Percentiles rank a stretch among this genome's conserved stretches.
phyloP scores from a whole-genome alignment of 1,140 invertebrate species.

The Drosophila kurseongensis region DNA sequence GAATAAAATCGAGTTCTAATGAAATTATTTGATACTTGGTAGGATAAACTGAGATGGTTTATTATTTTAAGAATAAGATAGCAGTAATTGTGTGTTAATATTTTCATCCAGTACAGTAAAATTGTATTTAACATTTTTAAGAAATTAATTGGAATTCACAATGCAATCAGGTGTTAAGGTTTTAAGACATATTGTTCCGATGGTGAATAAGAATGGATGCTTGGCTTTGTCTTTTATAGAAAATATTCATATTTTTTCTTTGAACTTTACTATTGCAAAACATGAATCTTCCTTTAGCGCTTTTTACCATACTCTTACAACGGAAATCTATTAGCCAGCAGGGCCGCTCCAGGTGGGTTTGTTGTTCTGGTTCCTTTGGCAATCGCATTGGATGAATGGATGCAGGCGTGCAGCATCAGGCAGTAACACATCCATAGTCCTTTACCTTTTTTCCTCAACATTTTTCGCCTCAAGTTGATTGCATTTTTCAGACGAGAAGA shows the following conservation, averaged over 20 bases:
- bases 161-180: no score
- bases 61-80: no score
- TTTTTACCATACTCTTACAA: slow-evolving; percentile 6
- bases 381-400: slow-evolving; percentile 42
- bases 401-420: slow-evolving; percentile 16
- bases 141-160: no score
- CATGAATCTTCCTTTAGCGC: background rate
- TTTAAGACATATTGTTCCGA: no score
- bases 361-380: slow-evolving; percentile 64
- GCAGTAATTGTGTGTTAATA: no score
- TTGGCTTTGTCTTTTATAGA: background rate
- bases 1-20: slow-evolving; percentile 12
- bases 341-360: slow-evolving; percentile 30
- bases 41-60: no score
- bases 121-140: no score
- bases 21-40: background rate
- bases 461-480: slow-evolving; percentile 79
- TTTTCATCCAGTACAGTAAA: no score
- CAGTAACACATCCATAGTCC: slow-evolving; percentile 28
- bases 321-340: slow-evolving; percentile 23
- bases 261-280: no score
- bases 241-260: background rate
- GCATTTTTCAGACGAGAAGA: slow-evolving; percentile 64
- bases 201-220: no score
- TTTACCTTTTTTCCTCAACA: slow-evolving; percentile 54